Conservation (phyloP, 2,888 invertebrate species). For the Heliconius cydno region DNA sequence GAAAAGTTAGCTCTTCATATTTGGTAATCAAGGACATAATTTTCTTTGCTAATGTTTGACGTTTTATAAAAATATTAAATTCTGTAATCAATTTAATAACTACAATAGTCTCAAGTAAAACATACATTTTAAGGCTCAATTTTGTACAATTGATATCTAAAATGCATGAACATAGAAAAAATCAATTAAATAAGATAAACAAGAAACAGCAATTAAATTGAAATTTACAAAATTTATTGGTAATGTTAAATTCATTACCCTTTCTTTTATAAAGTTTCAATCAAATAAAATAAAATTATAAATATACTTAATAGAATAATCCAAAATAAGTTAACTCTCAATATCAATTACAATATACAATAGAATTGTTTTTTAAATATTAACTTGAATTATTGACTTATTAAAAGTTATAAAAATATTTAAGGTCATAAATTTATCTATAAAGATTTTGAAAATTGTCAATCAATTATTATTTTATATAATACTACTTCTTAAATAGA, state of each 20-base stretch:
- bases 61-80: neutral
- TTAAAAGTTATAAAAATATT: too few species aligned
- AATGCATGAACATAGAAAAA: neutral
- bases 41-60: too few species aligned
- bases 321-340: too few species aligned
- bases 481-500: neutral
- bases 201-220: neutral
- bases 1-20: too few species aligned
- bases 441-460: neutral
- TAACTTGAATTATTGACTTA: too few species aligned
- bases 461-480: neutral
- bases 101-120: neutral
- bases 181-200: neutral
- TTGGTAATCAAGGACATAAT: too few species aligned
- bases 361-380: too few species aligned
- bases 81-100: neutral
- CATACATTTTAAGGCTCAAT: conserved; percentile 4
- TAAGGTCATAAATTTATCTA: too few species aligned
- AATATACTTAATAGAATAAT: neutral
- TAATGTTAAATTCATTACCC: neutral
- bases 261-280: neutral
- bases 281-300: neutral
- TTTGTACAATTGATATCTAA: conserved; percentile 11
- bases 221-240: neutral
- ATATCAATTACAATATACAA: too few species aligned